A percentile compares a stretch with the other conserved stretches of the same genome.
Evolutionary conservation across 2,113 vertebrate species (phyloP).

Genomic region (Microtus pennsylvanicus): DNA sequence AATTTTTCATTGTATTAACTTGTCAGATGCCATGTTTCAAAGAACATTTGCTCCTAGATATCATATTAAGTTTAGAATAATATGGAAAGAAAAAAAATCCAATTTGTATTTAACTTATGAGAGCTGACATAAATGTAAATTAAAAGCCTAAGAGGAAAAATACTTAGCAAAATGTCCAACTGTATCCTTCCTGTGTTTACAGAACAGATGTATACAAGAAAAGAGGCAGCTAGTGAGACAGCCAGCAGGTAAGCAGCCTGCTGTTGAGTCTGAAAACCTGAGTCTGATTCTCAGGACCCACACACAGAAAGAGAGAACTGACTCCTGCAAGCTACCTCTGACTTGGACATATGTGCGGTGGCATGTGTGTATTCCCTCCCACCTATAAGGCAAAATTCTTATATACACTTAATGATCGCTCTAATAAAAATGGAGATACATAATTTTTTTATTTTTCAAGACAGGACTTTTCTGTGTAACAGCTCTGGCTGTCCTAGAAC

Average conservation of each 20-base stretch:
- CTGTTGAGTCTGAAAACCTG: neutral
- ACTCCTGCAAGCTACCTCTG: neutral
- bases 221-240: neutral
- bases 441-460: neutral
- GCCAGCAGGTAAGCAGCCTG: neutral
- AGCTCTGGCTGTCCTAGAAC: neutral
- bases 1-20: conserved; percentile 81
- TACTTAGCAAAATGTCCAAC: conserved; percentile 32
- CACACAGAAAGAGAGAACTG: neutral
- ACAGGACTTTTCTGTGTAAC: neutral
- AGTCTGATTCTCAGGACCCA: neutral
- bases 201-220: neutral
- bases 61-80: conserved; percentile 74
- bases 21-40: conserved; percentile 79
- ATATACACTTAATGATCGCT: neutral
- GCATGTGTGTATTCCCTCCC: neutral
- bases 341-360: too few relatives aligned
- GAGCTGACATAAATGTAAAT: conserved; percentile 61
- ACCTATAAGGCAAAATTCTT: neutral
- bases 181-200: conserved; percentile 46
- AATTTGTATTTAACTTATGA: conserved; percentile 75
- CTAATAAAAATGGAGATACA: conserved; percentile 29
- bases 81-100: conserved; percentile 76
- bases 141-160: conserved; percentile 34
- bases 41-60: conserved; percentile 82